Evolutionary conservation across 2,113 vertebrate genomes (phyloP).

Genomic region (Percina caprodes): DNA sequence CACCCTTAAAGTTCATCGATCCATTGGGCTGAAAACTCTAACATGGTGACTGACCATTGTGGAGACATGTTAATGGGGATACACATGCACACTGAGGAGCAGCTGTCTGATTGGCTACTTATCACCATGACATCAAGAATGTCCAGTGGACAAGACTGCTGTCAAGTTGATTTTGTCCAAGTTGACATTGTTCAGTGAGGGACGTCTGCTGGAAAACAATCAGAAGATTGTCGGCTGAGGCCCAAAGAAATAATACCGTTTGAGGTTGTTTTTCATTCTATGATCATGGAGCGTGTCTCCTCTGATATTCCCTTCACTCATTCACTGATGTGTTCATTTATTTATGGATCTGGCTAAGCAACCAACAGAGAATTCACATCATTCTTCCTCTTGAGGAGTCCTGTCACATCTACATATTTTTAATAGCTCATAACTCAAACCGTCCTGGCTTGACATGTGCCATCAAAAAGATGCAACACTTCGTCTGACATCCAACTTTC

Average conservation of each 20-base stretch:
- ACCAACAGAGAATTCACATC: conserved; percentile 74
- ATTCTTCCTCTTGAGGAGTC: conserved; percentile 70
- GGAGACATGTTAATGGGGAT: conserved; percentile 52
- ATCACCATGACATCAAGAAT: conserved; percentile 65
- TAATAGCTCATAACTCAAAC: conserved; percentile 81
- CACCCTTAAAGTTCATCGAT: neutral
- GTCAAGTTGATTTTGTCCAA: conserved; percentile 70
- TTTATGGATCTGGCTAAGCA: conserved; percentile 77
- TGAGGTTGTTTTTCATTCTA: conserved; percentile 64
- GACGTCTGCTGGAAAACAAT: conserved; percentile 57
- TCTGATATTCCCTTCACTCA: conserved; percentile 75
- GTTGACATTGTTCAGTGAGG: conserved; percentile 57
- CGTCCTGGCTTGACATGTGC: conserved; percentile 71
- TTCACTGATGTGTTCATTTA: conserved; percentile 80
- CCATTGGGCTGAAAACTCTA: conserved; percentile 1
- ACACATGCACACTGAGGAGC: conserved; percentile 58
- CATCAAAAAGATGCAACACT: conserved; percentile 72
- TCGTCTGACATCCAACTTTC: conserved; percentile 72
- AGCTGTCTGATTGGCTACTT: conserved; percentile 75
- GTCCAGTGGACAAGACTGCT: conserved; percentile 60
- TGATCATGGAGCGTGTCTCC: conserved; percentile 72
- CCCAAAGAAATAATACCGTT: conserved; percentile 31
- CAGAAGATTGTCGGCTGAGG: conserved; percentile 12
- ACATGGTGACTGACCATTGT: conserved; percentile 35
- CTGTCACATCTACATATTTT: conserved; percentile 86